Conservation (phyloP, 2,113 vertebrate species). For the Scartelaos histophorus region DNA sequence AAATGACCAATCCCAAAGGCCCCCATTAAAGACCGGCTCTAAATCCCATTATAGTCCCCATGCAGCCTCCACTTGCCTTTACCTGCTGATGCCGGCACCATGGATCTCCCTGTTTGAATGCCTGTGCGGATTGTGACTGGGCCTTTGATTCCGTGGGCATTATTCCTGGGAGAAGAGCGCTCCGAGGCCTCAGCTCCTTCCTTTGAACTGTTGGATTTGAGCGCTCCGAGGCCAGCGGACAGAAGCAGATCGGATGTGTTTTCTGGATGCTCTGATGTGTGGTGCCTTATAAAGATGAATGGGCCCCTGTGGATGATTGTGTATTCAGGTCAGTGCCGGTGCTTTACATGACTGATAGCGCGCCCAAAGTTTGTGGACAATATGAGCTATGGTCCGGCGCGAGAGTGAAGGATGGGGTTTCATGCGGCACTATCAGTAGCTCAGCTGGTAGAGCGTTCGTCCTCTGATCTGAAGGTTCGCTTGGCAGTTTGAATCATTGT, state of each 20-base stretch:
- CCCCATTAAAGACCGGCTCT: neutral
- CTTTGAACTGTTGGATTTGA: constrained; percentile 62
- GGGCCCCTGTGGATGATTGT: constrained; percentile 34
- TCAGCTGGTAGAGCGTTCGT: no score
- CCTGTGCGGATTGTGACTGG: constrained; percentile 50
- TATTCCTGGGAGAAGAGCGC: constrained; percentile 18
- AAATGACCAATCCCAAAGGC: neutral
- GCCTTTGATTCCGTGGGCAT: constrained; percentile 44
- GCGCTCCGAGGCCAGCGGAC: constrained; percentile 12
- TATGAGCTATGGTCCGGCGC: neutral
- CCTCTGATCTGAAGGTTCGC: no score
- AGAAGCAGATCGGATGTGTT: constrained; percentile 36
- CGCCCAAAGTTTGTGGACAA: neutral
- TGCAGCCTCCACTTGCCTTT: constrained; percentile 12
- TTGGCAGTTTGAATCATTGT: no score
- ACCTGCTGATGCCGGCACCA: constrained; percentile 18
- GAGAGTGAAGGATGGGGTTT: neutral
- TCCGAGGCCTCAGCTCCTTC: constrained; percentile 29
- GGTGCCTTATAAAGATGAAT: constrained; percentile 62
- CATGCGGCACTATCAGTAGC: no score
- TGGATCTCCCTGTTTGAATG: constrained; percentile 53
- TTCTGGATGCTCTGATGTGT: constrained; percentile 39
- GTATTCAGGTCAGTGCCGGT: constrained; percentile 34
- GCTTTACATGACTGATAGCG: neutral
- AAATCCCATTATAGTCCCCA: neutral